A percentile compares a stretch with the other conserved stretches of the same genome.
Evolutionary conservation across 2,113 vertebrate species (phyloP).

Genomic region (human (Homo sapiens)): GRCh38 chr16:27894501-27895000

Average conservation of each 20-base stretch:
- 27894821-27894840: not conserved
- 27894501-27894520: conserved; percentile 37
- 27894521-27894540: not conserved
- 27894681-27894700: not conserved
- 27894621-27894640: conserved; percentile 7
- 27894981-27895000: rapidly evolving
- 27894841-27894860: not conserved
- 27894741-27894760: not conserved
- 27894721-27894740: not conserved
- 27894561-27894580: conserved; percentile 14
- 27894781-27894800: not conserved
- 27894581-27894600: not conserved
- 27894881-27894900: rapidly evolving
- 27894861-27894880: rapidly evolving
- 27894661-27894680: not conserved
- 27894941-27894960: not conserved
- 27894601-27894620: not conserved
- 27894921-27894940: not conserved
- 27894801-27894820: not conserved
- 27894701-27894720: rapidly evolving
- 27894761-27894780: not conserved
- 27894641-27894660: conserved; percentile 20
- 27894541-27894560: not conserved
- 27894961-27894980: not conserved
- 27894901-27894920: not conserved